These are phyloP conservation scores for Rhynchotus rufescens DNA, from an alignment of 2,797 vertebrate genomes.

Conservation along the genomic window DNA sequence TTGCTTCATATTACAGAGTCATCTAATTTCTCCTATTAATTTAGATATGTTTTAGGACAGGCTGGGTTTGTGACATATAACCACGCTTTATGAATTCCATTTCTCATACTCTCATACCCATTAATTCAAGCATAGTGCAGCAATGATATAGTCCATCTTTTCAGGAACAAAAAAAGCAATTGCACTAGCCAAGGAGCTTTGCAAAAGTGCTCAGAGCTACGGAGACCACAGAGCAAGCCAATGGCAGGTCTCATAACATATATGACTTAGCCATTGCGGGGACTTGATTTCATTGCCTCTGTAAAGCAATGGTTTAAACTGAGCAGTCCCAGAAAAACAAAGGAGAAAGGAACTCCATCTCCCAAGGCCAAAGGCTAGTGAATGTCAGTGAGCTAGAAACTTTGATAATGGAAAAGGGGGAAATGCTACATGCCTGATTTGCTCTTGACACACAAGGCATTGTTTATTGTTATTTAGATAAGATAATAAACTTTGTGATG, in stretches of 20 bases:
- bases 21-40: background rate
- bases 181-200: background rate
- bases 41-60: background rate
- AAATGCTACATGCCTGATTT: background rate
- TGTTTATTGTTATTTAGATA: constrained; percentile 26
- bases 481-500: background rate
- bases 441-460: background rate
- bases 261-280: background rate
- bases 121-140: background rate
- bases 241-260: background rate
- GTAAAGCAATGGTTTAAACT: background rate
- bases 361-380: background rate
- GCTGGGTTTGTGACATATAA: background rate
- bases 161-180: background rate
- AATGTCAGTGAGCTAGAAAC: background rate
- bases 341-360: background rate
- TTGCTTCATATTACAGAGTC: background rate
- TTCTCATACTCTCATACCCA: background rate
- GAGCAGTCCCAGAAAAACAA: background rate
- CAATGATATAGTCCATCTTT: background rate
- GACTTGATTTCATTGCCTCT: background rate
- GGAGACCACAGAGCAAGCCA: background rate
- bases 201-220: background rate
- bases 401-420: background rate
- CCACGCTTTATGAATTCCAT: background rate